Evolutionary conservation across 1,140 invertebrate genomes (phyloP).

Genomic region (Phymastichus coffea): DNA sequence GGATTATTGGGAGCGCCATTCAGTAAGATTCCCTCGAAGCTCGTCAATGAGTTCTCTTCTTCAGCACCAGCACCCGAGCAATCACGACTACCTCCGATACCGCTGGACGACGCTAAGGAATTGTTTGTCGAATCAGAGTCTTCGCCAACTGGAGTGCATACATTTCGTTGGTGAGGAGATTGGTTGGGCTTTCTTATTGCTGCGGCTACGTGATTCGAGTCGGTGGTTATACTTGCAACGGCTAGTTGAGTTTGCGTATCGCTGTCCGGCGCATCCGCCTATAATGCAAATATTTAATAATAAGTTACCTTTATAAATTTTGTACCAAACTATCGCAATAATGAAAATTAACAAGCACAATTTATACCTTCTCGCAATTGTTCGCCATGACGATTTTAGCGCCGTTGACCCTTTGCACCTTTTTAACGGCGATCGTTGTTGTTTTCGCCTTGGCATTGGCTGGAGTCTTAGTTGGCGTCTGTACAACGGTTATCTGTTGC

Average conservation of each 20-base stretch:
- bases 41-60: conserved; percentile 65
- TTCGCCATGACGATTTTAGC: conserved; percentile 54
- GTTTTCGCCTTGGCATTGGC: conserved; percentile 53
- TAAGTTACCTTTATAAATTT: no score
- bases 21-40: conserved; percentile 64
- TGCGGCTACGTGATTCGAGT: conserved; percentile 40
- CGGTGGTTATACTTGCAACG: background rate
- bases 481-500: conserved; percentile 43
- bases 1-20: conserved; percentile 61
- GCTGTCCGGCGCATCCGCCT: background rate
- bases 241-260: background rate
- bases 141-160: conserved; percentile 53
- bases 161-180: conserved; percentile 35
- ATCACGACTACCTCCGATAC: conserved; percentile 56
- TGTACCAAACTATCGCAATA: background rate
- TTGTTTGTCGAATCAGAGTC: conserved; percentile 63
- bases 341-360: background rate
- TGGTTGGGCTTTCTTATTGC: conserved; percentile 25
- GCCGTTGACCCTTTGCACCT: conserved; percentile 54
- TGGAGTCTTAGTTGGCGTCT: conserved; percentile 43
- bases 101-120: conserved; percentile 60
- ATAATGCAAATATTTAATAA: no score
- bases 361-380: conserved; percentile 52
- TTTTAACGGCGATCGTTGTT: conserved; percentile 49
- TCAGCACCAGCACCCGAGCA: conserved; percentile 54